Percentiles rank a stretch among this genome's conserved stretches.
phyloP scores from a whole-genome alignment of 64 coral and sea anemone species.

The Montipora efflorescens region DNA sequence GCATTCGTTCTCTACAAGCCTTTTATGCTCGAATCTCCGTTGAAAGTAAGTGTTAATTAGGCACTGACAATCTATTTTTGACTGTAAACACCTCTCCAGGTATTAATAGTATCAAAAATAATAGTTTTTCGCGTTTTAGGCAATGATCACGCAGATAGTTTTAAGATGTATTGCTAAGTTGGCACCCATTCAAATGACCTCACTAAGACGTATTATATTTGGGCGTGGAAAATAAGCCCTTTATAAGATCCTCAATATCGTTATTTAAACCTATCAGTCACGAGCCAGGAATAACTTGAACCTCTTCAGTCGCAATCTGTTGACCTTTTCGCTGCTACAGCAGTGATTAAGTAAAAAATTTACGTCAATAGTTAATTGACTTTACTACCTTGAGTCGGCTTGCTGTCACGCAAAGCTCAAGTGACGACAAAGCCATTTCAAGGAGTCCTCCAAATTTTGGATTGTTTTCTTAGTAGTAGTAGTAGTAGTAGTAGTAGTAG shows the following conservation, averaged over 20 bases:
- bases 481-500: too few species aligned
- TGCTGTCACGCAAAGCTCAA: background rate
- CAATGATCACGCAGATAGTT: slow-evolving; percentile 40
- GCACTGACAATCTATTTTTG: slow-evolving; percentile 48
- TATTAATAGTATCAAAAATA: slow-evolving; percentile 38
- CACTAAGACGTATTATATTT: slow-evolving; percentile 3
- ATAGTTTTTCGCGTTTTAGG: background rate
- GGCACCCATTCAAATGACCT: slow-evolving; percentile 21
- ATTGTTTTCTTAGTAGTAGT: too few species aligned
- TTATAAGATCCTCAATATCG: slow-evolving; percentile 1
- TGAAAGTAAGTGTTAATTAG: slow-evolving; percentile 43
- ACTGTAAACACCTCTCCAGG: background rate
- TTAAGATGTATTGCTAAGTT: background rate
- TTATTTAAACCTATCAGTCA: background rate
- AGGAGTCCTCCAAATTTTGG: too few species aligned
- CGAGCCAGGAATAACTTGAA: background rate
- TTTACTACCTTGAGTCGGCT: background rate
- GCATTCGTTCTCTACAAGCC: too few species aligned
- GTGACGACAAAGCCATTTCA: background rate
- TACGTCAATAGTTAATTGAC: background rate
- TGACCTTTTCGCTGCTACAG: background rate
- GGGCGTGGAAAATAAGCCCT: background rate
- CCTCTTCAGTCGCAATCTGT: background rate
- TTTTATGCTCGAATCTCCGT: too few species aligned
- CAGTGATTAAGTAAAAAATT: background rate